These are phyloP conservation scores for Calliphora vicina DNA, from an alignment of 1,140 invertebrate species.

Conservation along the genomic window DNA sequence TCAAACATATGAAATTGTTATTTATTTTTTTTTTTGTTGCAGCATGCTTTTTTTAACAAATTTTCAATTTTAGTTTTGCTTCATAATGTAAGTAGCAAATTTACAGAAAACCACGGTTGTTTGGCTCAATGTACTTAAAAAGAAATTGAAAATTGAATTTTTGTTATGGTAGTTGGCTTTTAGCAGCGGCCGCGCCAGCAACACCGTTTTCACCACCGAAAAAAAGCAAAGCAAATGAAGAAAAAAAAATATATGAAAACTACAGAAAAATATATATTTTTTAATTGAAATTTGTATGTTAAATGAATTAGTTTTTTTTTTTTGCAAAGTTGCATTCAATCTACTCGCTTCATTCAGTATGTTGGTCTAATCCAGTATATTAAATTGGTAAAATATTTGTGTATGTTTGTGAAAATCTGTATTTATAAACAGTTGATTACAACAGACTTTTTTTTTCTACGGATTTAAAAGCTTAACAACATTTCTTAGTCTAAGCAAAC, in stretches of 20 bases:
- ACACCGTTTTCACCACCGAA: background rate
- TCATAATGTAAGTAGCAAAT: background rate
- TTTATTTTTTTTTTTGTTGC: background rate
- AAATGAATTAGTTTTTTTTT: conserved; percentile 25
- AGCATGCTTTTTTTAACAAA: conserved; percentile 11
- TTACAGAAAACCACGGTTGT: background rate
- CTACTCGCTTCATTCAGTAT: background rate
- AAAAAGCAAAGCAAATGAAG: background rate
- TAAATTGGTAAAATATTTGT: background rate
- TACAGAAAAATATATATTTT: background rate
- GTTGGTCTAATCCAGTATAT: background rate
- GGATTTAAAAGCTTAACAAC: background rate
- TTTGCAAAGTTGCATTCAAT: background rate
- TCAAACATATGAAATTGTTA: conserved; percentile 10
- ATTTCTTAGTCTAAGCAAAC: too few relatives aligned
- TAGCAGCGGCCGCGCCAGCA: background rate
- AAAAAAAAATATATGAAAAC: background rate
- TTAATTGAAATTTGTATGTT: conserved; percentile 35
- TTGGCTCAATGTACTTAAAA: conserved; percentile 10
- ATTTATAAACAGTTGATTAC: background rate
- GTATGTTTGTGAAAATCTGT: background rate
- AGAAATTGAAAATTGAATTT: conserved; percentile 5
- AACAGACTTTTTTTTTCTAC: background rate
- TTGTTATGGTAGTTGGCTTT: conserved; percentile 13
- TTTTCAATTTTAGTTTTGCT: background rate